These are phyloP conservation scores for Cenopis cana DNA, from an alignment of 2,888 invertebrate species.

Conservation along the genomic window DNA sequence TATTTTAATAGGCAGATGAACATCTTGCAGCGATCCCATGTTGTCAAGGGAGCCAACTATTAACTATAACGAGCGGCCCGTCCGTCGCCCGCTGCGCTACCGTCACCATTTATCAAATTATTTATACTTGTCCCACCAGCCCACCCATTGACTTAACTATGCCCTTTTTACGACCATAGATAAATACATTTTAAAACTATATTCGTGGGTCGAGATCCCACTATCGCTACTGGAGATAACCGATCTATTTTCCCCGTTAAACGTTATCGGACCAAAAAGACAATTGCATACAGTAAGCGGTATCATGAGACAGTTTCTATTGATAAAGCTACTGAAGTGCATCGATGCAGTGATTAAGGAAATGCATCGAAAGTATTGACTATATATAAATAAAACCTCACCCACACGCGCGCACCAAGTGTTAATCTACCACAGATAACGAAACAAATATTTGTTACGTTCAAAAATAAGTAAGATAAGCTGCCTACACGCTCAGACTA, in stretches of 20 bases:
- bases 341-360: constrained; percentile 9
- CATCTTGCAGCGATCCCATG: constrained; percentile 41
- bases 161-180: constrained; percentile 33
- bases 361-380: constrained; percentile 10
- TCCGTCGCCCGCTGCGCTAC: constrained; percentile 70
- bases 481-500: constrained; percentile 19
- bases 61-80: constrained; percentile 60
- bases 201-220: constrained; percentile 18
- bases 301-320: constrained; percentile 9
- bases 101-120: constrained; percentile 76
- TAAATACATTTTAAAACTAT: constrained; percentile 21
- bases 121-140: constrained; percentile 62
- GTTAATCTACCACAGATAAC: constrained; percentile 37
- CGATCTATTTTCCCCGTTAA: constrained; percentile 26
- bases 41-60: constrained; percentile 36
- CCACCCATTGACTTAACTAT: constrained; percentile 46
- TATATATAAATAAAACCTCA: constrained; percentile 4
- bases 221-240: constrained; percentile 35
- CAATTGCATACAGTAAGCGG: constrained; percentile 21
- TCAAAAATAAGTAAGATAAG: constrained; percentile 31
- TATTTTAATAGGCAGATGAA: constrained; percentile 42
- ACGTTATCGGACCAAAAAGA: constrained; percentile 16
- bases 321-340: constrained; percentile 23
- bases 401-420: not conserved
- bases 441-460: constrained; percentile 34